Base-by-base conservation (phyloP, 1,140 invertebrate species). In the Protaetia brevitarsis region DNA sequence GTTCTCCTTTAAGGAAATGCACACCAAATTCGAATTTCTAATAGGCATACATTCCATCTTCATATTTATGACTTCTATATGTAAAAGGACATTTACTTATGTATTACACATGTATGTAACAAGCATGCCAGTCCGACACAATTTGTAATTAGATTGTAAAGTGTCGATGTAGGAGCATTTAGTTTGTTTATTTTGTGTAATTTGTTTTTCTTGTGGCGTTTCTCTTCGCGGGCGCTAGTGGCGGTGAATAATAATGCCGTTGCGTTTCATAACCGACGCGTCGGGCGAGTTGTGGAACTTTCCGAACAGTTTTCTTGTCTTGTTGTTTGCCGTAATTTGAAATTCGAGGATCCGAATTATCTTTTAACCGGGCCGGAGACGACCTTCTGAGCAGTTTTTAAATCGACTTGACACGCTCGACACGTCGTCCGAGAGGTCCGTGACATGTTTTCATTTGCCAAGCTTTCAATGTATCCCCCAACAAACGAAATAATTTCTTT, bases 301-400 rank as follows among this genome's bases (percentile, higher is more conserved):
- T 51, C 41, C 41, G 13, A 51, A 51, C 41, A 51, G 26, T 51
- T 51, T 51, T 51, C 41, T 51, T 51, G 41, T 1, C 41, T 23
- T 51, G 41, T 51, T 51, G 41, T 51, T 51, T 10, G 41, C 26
- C 41, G 41, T 51, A 51, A 51, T 51, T 51, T 51, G 41, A 51
- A 51, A 51, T 51, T 51, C 41, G 41, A 51, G 41, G 41, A 51
- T 51, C 41, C 41, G 41, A 51, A 51, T 51, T 51, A 51, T 26
- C 21, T 51, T 51, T 51, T 51, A 51, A 51, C 41, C 19, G 41
- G 41, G 26, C 21, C 26, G 41, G 41, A 51, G 21, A 19, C 41
- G 41, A 51, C 41, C 41, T 51, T 51, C 41, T 23, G 41, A 51
- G 11, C 41, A 51, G 26, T 51, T 51, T 51, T 51, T 51, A 51